Conservation (phyloP, 2,888 invertebrate genomes). For the Pomacea canaliculata region DNA sequence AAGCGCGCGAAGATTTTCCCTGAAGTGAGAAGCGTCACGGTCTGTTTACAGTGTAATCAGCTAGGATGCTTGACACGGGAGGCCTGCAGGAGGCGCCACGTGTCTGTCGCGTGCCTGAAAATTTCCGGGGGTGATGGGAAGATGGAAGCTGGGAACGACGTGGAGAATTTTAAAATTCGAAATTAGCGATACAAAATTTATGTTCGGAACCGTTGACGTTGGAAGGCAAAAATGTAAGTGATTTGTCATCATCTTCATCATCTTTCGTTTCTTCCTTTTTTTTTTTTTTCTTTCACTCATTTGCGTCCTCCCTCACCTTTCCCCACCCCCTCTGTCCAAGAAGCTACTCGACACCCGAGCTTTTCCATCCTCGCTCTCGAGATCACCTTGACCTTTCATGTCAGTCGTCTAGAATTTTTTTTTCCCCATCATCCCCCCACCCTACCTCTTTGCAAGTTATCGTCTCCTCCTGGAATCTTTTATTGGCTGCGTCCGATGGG, state of each 20-base stretch:
- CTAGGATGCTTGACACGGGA: no score
- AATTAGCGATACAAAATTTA: not conserved
- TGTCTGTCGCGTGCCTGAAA: no score
- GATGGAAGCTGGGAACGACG: not conserved
- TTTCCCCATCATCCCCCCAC: not conserved
- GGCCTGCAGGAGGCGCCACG: no score
- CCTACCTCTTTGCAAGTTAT: not conserved
- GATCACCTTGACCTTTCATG: not conserved
- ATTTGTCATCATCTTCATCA: not conserved
- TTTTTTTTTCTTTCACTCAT: slow-evolving; percentile 1
- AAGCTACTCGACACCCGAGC: no score
- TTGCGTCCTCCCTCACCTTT: slow-evolving; percentile 9
- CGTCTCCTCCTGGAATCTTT: not conserved
- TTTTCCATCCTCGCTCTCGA: not conserved
- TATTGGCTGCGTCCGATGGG: not conserved
- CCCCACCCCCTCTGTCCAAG: not conserved
- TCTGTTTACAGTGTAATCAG: no score
- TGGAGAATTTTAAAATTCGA: not conserved
- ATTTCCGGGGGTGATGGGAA: no score
- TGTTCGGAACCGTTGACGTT: no score
- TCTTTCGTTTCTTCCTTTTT: not conserved
- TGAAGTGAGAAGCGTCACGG: no score
- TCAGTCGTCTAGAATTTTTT: not conserved
- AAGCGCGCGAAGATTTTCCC: no score
- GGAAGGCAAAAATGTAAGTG: no score